Percentiles rank a stretch among this genome's conserved stretches.
Conservation (phyloP, 2,113 vertebrate species). For the Phalacrocorax pelagicus region DNA sequence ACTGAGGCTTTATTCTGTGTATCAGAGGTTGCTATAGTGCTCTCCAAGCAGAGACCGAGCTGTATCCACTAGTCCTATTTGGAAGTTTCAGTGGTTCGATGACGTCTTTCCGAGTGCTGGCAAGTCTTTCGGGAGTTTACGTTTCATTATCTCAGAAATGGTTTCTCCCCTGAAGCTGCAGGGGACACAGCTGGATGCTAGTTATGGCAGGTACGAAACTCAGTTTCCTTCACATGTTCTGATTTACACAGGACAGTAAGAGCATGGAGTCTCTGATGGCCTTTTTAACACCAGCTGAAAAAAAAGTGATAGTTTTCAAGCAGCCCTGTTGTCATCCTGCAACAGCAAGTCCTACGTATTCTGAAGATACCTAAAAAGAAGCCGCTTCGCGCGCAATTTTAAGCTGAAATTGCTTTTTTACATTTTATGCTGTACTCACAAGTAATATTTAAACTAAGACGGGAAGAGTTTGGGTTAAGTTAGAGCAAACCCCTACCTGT, state of each 20-base stretch:
- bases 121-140: background rate
- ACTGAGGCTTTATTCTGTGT: background rate
- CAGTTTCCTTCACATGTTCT: background rate
- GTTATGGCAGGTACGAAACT: background rate
- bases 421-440: background rate
- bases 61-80: background rate
- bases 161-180: background rate
- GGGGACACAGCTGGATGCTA: background rate
- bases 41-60: background rate
- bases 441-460: background rate
- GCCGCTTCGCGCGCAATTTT: background rate
- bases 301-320: background rate
- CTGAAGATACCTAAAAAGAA: background rate
- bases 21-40: background rate
- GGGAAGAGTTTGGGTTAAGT: background rate
- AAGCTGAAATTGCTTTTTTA: background rate
- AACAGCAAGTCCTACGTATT: background rate
- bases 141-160: background rate
- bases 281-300: background rate
- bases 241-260: background rate
- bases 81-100: background rate
- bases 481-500: background rate
- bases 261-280: background rate
- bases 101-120: background rate
- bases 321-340: background rate